Base-by-base conservation (phyloP, 2,113 vertebrate species). In the Sphaerodactylus townsendi region DNA sequence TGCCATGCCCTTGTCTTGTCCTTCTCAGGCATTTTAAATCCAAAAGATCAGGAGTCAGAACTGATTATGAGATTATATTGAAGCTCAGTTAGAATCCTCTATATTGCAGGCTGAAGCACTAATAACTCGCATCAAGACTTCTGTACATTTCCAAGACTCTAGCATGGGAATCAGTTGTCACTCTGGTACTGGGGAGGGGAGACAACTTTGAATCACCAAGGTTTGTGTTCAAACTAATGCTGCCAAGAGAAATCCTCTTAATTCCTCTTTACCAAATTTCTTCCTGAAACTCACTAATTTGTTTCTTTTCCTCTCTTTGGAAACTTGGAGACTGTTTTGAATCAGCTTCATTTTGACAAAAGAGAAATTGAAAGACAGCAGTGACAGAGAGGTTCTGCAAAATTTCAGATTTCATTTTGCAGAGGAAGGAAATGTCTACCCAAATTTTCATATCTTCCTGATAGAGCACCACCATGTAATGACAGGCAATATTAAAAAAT, bases 1-100 rank as follows among this genome's bases (percentile, higher is more conserved):
- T 14, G 23, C n/a, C 64, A 53, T 84, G 78, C 10, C 71, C 89
- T 92, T 90, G n/a, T 72, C 79, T 28, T 75, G 39, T 77, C 72
- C 89, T 93, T 92, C 85, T 81, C 72, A 76, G 28, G 39, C 77
- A 93, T 74, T 90, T 77, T 77, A 76, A 83, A n/a, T 62, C 50
- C 65, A 88, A 88, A 79, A 79, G 48, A 87, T 84, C 91, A n/a
- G 79, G 28, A 69, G 68, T 33, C 68, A 83, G 77, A 91, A 30
- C 21, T 88, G 33, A 10, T 11, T 85, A 75, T 14, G 53, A 91
- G 72, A 88, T 44, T 3, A 85, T 75, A 92, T 88, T 91, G 91
- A 91, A 44, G 71, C 89, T 92, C 78, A 56, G 33, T 86, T 79
- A 85, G 87, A 83, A 62, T 78, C 83, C 44, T n/a, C n/a, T n/a